phyloP scores from a whole-genome alignment of 2,797 vertebrate genomes.

The Falco novaeseelandiae region DNA sequence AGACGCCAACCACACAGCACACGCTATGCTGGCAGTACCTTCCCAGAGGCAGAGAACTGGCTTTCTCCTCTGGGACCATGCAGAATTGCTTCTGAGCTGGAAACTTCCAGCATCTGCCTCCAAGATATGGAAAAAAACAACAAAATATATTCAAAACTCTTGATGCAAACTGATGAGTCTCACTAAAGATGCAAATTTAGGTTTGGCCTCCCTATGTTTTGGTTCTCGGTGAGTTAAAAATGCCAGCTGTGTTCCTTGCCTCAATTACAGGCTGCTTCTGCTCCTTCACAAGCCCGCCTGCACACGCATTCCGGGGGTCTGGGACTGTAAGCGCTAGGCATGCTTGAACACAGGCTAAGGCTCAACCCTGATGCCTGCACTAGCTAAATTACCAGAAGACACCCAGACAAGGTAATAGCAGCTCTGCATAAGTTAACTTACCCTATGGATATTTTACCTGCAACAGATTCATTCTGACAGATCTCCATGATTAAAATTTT shows the following conservation, averaged over 20 bases:
- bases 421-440: background rate
- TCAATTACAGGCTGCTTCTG: background rate
- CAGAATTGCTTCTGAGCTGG: background rate
- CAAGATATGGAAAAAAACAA: background rate
- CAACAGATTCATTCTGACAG: background rate
- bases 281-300: background rate
- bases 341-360: background rate
- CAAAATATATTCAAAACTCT: background rate
- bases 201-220: background rate
- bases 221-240: background rate
- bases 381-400: background rate
- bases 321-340: background rate
- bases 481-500: background rate
- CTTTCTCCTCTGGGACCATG: background rate
- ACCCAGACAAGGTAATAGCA: background rate
- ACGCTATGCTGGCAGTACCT: background rate
- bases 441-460: background rate
- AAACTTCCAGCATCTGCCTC: background rate
- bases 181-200: background rate
- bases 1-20: background rate
- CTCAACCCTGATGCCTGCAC: background rate
- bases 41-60: background rate
- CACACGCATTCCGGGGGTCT: background rate
- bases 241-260: background rate
- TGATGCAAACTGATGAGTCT: background rate